Base-by-base conservation (phyloP, 1,140 invertebrate species). In the Drosophila leontia region DNA sequence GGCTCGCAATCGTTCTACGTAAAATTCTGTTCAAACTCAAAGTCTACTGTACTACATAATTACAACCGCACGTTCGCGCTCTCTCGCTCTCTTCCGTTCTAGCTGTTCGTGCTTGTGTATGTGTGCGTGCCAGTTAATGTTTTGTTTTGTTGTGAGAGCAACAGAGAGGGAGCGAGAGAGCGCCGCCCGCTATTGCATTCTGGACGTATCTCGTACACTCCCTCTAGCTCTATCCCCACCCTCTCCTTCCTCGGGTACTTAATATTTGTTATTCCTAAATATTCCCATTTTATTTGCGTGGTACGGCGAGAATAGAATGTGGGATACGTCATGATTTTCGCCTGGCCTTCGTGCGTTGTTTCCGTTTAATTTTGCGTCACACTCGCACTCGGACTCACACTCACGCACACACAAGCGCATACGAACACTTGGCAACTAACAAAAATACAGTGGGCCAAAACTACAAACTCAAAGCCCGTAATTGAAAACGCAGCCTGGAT, bases 1-100 rank as follows among this genome's bases (percentile, higher is more conserved):
- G 34, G 61, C 23, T 57, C 23, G 23, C 41, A 59, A 37, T 59
- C 76, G 82, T 70, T 82, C 57, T 87, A 80, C 84, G 85, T 83
- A 68, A 83, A 87, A 75, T 87, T 87, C 82, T 84, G 80, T 80
- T 90, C 70, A 82, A 86, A 87, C 82, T 86, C 82, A 87, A 85
- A 87, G 83, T 88, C 83, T 88, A 90, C 85, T 90, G 85, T 90
- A 90, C 85, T 90, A 90, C 85, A 90, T 90, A 90, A 85, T 90
- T 90, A 88, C 85, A 88, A 84, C 65, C 80, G 81, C 68, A 53
- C 83, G 78, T 82, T 82, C 78, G 75, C 61, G 68, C 82, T 57
- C 51, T 63, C 61, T 59, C 37, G 13, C 55, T 59, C 61, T 63
- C 35, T 69, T 69, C 64, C 39, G 34, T 19, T 48, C 58, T 65